Evolutionary conservation across 2,797 vertebrate species (phyloP).

Genomic region (Euthynnus affinis): DNA sequence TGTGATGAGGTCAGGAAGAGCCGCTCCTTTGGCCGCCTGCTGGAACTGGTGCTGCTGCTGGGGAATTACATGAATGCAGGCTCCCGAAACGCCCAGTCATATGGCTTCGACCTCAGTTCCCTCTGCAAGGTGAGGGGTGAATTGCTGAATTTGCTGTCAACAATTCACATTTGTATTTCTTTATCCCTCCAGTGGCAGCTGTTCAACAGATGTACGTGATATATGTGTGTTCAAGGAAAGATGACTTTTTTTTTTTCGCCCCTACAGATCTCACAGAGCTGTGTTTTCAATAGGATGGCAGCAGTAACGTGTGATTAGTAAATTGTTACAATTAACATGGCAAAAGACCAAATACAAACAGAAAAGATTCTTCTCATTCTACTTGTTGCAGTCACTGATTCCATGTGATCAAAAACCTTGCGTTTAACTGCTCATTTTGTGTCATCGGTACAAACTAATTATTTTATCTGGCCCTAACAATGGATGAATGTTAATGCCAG

Average conservation of each 20-base stretch:
- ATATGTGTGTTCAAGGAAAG: slow-evolving; percentile 6
- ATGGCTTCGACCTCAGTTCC: slow-evolving; percentile 95
- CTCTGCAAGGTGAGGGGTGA: slow-evolving; percentile 92
- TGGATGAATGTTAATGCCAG: too few relatives aligned
- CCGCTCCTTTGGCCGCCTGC: slow-evolving; percentile 90
- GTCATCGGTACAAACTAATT: neutral
- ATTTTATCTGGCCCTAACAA: too few relatives aligned
- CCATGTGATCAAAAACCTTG: neutral
- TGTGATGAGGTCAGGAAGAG: slow-evolving; percentile 96
- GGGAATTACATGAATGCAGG: slow-evolving; percentile 99
- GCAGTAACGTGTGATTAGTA: neutral
- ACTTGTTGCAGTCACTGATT: neutral
- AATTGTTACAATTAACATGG: neutral
- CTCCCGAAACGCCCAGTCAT: slow-evolving; percentile 96
- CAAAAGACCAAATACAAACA: neutral
- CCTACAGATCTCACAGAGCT: neutral
- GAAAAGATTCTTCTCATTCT: slow-evolving; percentile 1
- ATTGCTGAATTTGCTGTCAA: slow-evolving; percentile 16
- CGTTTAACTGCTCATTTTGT: slow-evolving; percentile 7
- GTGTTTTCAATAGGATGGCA: slow-evolving; percentile 14
- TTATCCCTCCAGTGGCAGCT: slow-evolving; percentile 10
- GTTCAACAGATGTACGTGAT: slow-evolving; percentile 29
- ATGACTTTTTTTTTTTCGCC: neutral
- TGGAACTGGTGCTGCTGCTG: slow-evolving; percentile 95
- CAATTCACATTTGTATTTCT: slow-evolving; percentile 11